Percentiles rank a stretch among this genome's conserved stretches.
These are phyloP conservation scores for Avahi laniger DNA, from an alignment of 2,797 vertebrate species.

Conservation along the genomic window DNA sequence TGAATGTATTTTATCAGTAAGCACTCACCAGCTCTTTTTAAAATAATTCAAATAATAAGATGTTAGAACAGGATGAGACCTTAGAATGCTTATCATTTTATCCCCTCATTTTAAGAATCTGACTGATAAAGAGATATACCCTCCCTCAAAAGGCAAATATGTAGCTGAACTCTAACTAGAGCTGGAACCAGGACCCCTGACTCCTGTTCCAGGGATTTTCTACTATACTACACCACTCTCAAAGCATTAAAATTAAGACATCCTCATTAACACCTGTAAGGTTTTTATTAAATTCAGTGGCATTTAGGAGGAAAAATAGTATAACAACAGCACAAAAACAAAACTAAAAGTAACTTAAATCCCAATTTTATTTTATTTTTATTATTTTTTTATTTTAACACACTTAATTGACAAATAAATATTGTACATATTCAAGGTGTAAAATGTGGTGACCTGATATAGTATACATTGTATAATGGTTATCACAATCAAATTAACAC, in stretches of 20 bases:
- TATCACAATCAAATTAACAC: neutral
- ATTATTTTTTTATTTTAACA: neutral
- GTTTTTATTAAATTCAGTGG: conserved; percentile 18
- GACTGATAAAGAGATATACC: neutral
- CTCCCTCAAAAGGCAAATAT: conserved; percentile 19
- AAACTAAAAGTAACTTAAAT: conserved; percentile 15
- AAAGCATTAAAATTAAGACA: conserved; percentile 5
- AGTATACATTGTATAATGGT: neutral
- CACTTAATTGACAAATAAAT: neutral
- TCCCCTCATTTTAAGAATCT: neutral
- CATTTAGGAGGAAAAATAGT: conserved; percentile 21
- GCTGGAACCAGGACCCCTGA: neutral
- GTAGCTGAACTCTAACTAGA: conserved; percentile 14
- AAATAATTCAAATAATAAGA: conserved; percentile 44
- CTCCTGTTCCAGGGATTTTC: neutral
- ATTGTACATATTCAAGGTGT: neutral
- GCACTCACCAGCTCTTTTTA: conserved; percentile 27
- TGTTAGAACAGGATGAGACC: neutral
- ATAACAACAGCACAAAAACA: neutral
- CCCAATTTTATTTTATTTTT: neutral
- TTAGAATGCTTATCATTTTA: conserved; percentile 37
- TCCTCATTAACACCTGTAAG: neutral
- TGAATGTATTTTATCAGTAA: conserved; percentile 52
- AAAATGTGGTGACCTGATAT: neutral
- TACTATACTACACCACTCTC: neutral